A percentile compares a stretch with the other conserved stretches of the same genome.
These are phyloP conservation scores for Leptura quadrifasciata DNA, from an alignment of 2,888 invertebrate genomes.

Conservation along the genomic window DNA sequence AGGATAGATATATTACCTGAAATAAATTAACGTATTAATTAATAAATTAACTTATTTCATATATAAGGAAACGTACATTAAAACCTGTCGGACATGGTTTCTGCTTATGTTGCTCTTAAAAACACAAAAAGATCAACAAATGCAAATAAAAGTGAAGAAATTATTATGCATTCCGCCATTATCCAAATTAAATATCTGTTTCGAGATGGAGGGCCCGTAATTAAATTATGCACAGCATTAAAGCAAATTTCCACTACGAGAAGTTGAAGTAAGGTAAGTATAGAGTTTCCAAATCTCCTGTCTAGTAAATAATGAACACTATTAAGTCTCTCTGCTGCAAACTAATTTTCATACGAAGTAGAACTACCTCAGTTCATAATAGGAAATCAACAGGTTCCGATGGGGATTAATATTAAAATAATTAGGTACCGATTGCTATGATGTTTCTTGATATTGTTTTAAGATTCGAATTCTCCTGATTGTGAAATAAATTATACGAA, in stretches of 20 bases:
- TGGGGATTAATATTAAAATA: constrained; percentile 10
- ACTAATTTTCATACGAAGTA: constrained; percentile 11
- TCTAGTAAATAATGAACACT: constrained; percentile 28
- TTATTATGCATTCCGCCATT: neutral
- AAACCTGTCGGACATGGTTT: no score
- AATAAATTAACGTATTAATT: no score
- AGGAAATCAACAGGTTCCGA: constrained; percentile 24
- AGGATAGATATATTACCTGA: no score
- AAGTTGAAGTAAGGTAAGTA: constrained; percentile 22
- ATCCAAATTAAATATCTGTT: neutral
- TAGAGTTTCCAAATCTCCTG: constrained; percentile 10
- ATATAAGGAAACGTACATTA: no score
- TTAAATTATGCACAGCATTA: constrained; percentile 23
- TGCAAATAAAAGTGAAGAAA: neutral
- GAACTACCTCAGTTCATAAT: constrained; percentile 8
- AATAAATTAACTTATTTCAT: no score
- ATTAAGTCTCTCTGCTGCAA: constrained; percentile 24
- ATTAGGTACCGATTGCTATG: no score
- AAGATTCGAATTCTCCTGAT: no score
- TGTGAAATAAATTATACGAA: no score
- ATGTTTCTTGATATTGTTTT: no score
- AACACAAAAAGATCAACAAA: neutral
- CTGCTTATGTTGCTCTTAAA: no score
- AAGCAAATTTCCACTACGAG: constrained; percentile 10
- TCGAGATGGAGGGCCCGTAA: neutral